Base-by-base conservation (phyloP, 2,797 vertebrate species). In the Tokudaia muenninki region DNA sequence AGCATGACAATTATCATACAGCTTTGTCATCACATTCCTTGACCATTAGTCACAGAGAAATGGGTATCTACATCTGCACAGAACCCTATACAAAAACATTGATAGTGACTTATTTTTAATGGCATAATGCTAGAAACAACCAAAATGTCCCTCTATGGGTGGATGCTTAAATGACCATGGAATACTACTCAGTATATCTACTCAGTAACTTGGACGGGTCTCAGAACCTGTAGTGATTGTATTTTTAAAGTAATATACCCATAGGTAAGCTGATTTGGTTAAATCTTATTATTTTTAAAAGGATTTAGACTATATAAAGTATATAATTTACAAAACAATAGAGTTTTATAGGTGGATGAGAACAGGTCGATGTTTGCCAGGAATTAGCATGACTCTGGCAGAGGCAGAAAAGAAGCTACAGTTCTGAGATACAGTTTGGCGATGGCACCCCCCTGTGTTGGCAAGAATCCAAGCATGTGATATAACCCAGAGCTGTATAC, bases 51-150 rank as follows among this genome's bases (percentile, higher is more conserved):
- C 59, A 34, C 82, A 94, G 47, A 91, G 37, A 91, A 78, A 50
- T 67, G 6, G 50, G 77, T 78, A 70, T 57, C 65, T 84, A 74
- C 34, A 50, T 59, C 19, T 44, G 24, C 59, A 78, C 41, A 21
- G 72, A 84, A 72, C 37, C 17, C 44, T 65, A 65, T 55, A 29
- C 9, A 80, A 50, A 72, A 37, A 16, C 22, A 55, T 24, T 84
- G 41, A 59, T 90, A 80, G 52, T n/a, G 59, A 75, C 22, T n/a
- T 65, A 94, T 79, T 88, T 89, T 67, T 86, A 80, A 86, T 75
- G 65, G 31, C 31, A 41, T 13, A 80, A 61, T 57, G 21, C 50
- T 92, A 50, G 34, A 90, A 92, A 74, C 24, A 91, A 44, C 31
- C n/a, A 63, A 17, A 91, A 65, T 47, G 41, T 47, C 52, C 72